Percentiles rank a stretch among this genome's conserved stretches.
These are phyloP conservation scores for Peucedramus taeniatus DNA, from an alignment of 2,113 vertebrate genomes.

Conservation along the genomic window DNA sequence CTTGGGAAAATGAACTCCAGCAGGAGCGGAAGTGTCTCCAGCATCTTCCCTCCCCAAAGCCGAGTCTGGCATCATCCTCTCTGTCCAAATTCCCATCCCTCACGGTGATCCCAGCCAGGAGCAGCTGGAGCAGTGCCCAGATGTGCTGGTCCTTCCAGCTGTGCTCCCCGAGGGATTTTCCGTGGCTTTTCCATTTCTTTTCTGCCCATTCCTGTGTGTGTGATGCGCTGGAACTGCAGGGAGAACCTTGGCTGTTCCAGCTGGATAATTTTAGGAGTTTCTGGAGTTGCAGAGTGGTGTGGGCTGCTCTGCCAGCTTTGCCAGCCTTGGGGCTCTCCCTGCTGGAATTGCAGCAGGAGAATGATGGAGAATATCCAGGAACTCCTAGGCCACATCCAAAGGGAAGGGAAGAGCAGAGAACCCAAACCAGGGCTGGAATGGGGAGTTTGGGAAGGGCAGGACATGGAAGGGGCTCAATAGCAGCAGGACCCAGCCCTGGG, in stretches of 20 bases:
- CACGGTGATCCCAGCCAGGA: neutral
- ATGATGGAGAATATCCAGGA: neutral
- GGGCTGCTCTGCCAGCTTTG: neutral
- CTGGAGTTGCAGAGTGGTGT: neutral
- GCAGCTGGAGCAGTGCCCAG: neutral
- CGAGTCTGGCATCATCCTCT: rapidly evolving
- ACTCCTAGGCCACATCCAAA: neutral
- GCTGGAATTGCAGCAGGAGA: neutral
- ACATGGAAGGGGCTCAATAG: neutral
- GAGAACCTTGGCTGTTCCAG: neutral
- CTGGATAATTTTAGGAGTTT: neutral
- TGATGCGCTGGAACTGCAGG: neutral
- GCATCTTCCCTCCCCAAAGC: neutral
- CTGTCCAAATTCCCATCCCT: neutral
- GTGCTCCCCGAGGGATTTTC: neutral
- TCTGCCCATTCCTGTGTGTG: rapidly evolving
- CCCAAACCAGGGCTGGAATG: rapidly evolving
- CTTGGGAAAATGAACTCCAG: neutral
- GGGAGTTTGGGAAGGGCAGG: neutral
- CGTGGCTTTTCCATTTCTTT: neutral
- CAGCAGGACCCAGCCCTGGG: neutral
- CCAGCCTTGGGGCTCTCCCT: neutral
- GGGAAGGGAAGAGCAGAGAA: neutral
- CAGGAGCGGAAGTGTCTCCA: rapidly evolving
- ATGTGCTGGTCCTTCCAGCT: neutral